phyloP scores from a whole-genome alignment of 2,888 invertebrate species.

The Pseudoips prasinana region DNA sequence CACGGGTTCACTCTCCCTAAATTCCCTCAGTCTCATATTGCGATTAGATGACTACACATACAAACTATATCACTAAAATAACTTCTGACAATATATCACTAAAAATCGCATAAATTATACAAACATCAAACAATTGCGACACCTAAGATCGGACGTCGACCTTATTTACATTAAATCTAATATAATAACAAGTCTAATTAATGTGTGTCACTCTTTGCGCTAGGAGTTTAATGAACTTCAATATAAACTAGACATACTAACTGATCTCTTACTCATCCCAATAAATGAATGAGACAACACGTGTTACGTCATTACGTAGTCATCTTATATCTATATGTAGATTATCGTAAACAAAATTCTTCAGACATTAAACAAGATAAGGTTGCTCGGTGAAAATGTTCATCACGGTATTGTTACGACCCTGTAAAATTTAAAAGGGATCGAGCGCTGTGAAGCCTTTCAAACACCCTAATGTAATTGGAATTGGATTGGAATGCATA shows the following conservation, averaged over 20 bases:
- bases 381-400: slow-evolving; percentile 19
- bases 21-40: too few relatives aligned
- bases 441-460: slow-evolving; percentile 1
- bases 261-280: too few relatives aligned
- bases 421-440: slow-evolving; percentile 25
- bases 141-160: too few relatives aligned
- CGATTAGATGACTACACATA: too few relatives aligned
- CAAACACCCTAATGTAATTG: slow-evolving; percentile 21
- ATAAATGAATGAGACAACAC: too few relatives aligned
- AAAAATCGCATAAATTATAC: too few relatives aligned
- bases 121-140: too few relatives aligned
- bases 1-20: too few relatives aligned
- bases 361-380: slow-evolving; percentile 12
- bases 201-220: not conserved
- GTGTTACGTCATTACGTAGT: not conserved
- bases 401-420: slow-evolving; percentile 19
- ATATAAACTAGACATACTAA: too few relatives aligned
- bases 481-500: slow-evolving; percentile 16
- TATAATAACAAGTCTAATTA: slow-evolving; percentile 13
- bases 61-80: too few relatives aligned
- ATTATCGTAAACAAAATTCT: slow-evolving; percentile 10
- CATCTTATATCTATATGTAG: not conserved
- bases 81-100: too few relatives aligned
- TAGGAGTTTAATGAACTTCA: not conserved
- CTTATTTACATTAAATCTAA: too few relatives aligned